Conservation (phyloP, 2,888 invertebrate genomes). For the Dione vanillae region DNA sequence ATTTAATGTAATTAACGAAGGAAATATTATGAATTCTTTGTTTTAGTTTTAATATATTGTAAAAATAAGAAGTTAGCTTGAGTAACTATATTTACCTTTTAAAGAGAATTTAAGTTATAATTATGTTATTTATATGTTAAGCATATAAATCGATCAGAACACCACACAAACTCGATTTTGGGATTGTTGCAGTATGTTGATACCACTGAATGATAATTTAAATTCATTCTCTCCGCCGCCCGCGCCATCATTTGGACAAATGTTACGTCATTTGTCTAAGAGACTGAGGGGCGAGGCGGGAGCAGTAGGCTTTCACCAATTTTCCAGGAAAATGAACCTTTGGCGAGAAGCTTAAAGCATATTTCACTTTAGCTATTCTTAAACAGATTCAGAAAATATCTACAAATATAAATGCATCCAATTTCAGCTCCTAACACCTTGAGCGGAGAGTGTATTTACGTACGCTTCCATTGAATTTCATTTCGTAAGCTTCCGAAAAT, state of each 20-base stretch:
- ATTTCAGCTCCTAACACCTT: slow-evolving; percentile 61
- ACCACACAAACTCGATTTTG: slow-evolving; percentile 71
- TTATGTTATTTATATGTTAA: neutral
- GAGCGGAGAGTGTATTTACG: slow-evolving; percentile 62
- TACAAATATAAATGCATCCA: slow-evolving; percentile 59
- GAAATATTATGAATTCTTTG: too few species aligned
- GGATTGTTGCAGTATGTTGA: slow-evolving; percentile 76
- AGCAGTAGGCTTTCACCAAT: slow-evolving; percentile 53
- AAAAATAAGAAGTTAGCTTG: too few species aligned
- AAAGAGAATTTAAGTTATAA: neutral
- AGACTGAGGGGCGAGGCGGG: slow-evolving; percentile 67
- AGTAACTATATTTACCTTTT: neutral
- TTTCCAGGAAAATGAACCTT: slow-evolving; percentile 59
- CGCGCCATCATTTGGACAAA: slow-evolving; percentile 86
- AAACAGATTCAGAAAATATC: slow-evolving; percentile 77
- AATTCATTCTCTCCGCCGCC: slow-evolving; percentile 85
- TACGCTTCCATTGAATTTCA: slow-evolving; percentile 62
- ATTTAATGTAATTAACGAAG: too few species aligned
- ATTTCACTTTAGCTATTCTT: slow-evolving; percentile 56
- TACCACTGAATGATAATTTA: slow-evolving; percentile 85
- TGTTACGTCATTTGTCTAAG: slow-evolving; percentile 84
- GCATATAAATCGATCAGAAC: slow-evolving; percentile 42
- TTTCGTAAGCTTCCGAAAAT: slow-evolving; percentile 78
- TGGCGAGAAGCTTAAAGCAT: slow-evolving; percentile 50
- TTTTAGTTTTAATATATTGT: too few species aligned